These are phyloP conservation scores for Apaloderma vittatum DNA, from an alignment of 2,113 vertebrate genomes.

Conservation along the genomic window DNA sequence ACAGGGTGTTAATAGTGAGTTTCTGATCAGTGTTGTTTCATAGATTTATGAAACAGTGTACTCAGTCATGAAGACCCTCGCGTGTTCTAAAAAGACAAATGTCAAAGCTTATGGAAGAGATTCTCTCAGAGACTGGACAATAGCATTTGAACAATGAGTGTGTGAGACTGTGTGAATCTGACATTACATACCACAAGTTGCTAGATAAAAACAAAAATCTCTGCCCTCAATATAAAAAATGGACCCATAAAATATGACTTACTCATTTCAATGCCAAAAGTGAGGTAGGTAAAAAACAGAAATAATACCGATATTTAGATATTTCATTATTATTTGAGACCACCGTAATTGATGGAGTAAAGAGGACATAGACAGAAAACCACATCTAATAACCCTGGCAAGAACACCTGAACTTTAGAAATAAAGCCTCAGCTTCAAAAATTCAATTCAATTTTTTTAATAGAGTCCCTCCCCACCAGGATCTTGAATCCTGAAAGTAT, in stretches of 20 bases:
- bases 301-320: not conserved
- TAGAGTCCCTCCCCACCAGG: not conserved
- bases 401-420: not conserved
- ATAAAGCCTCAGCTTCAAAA: not conserved
- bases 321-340: not conserved
- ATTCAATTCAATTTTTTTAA: not conserved
- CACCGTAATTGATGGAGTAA: not conserved
- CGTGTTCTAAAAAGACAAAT: not conserved
- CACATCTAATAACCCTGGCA: not conserved
- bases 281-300: not conserved
- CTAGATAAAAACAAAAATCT: not conserved
- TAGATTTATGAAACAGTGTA: not conserved
- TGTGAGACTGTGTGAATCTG: not conserved
- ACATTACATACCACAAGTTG: not conserved
- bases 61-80: not conserved
- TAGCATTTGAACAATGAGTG: not conserved
- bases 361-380: not conserved
- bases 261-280: not conserved
- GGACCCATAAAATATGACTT: not conserved
- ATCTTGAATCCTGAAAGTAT: not conserved
- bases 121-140: not conserved
- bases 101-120: not conserved
- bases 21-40: conserved; percentile 34
- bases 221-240: not conserved
- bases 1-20: not conserved